Evolutionary conservation across 2,113 vertebrate species (phyloP).

Genomic region (Ceratotherium simum): DNA sequence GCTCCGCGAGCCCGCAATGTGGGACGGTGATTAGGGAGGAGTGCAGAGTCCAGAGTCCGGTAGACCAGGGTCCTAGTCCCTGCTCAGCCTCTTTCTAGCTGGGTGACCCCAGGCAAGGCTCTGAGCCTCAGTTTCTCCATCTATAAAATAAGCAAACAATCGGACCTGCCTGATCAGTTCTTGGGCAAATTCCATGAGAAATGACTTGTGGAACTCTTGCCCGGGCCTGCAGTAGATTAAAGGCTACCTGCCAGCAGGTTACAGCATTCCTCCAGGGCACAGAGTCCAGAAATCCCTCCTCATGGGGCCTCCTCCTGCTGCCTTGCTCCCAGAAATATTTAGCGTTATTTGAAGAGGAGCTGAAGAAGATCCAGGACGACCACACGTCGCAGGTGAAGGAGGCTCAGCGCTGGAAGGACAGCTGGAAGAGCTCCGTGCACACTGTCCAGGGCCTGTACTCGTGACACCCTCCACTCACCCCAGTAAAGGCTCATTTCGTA

Average conservation of each 20-base stretch:
- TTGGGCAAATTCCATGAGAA: neutral
- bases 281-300: neutral
- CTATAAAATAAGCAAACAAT: neutral
- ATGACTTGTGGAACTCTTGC: neutral
- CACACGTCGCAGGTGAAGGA: fast-evolving
- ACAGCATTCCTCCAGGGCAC: neutral
- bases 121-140: neutral
- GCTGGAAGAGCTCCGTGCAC: constrained; percentile 62
- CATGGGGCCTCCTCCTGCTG: neutral
- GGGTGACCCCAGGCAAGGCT: neutral
- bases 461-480: fast-evolving
- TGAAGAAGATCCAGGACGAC: constrained; percentile 50
- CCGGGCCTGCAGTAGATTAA: neutral
- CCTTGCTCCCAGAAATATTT: constrained; percentile 72
- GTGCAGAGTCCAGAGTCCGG: neutral
- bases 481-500: constrained; percentile 52
- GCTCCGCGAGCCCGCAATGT: neutral
- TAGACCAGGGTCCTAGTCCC: neutral
- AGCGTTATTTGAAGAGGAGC: constrained; percentile 44
- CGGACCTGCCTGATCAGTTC: neutral
- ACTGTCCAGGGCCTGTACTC: constrained; percentile 64
- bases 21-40: neutral
- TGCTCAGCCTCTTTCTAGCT: neutral
- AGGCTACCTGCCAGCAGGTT: neutral
- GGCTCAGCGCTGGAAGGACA: constrained; percentile 72